A percentile compares a stretch with the other conserved stretches of the same genome.
Conservation (phyloP, 2,888 invertebrate species). For the Ophonus ardosiacus region DNA sequence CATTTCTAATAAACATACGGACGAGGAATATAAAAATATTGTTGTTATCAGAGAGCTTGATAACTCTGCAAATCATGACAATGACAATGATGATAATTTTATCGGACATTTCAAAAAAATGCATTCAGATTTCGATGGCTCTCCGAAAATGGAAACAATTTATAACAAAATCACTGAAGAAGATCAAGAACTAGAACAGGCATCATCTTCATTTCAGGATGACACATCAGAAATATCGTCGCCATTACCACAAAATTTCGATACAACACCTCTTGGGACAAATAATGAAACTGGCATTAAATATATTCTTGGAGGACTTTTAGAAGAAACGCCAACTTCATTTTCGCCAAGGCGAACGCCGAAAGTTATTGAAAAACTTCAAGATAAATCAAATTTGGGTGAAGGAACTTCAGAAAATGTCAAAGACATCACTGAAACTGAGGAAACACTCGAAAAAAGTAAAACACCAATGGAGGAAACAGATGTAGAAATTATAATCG, state of each 20-base stretch:
- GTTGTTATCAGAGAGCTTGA: conserved; percentile 75
- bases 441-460: too few species aligned
- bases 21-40: conserved; percentile 75
- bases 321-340: conserved; percentile 76
- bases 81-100: conserved; percentile 76
- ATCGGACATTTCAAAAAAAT: too few species aligned
- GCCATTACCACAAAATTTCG: conserved; percentile 73
- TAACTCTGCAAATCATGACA: conserved; percentile 64
- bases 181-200: too few species aligned
- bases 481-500: conserved; percentile 66
- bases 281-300: too few species aligned
- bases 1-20: conserved; percentile 81
- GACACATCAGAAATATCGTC: conserved; percentile 66
- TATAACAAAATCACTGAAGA: conserved; percentile 77
- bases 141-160: conserved; percentile 73
- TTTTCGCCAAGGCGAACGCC: conserved; percentile 49
- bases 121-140: conserved; percentile 74
- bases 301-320: conserved; percentile 80
- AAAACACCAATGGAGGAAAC: too few species aligned
- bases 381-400: conserved; percentile 62
- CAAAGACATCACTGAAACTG: too few species aligned
- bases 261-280: conserved; percentile 81
- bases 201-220: too few species aligned
- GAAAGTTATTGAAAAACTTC: conserved; percentile 68
- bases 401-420: conserved; percentile 62